Evolutionary conservation across 2,888 invertebrate genomes (phyloP).

Genomic region (Perizoma flavofasciatum): DNA sequence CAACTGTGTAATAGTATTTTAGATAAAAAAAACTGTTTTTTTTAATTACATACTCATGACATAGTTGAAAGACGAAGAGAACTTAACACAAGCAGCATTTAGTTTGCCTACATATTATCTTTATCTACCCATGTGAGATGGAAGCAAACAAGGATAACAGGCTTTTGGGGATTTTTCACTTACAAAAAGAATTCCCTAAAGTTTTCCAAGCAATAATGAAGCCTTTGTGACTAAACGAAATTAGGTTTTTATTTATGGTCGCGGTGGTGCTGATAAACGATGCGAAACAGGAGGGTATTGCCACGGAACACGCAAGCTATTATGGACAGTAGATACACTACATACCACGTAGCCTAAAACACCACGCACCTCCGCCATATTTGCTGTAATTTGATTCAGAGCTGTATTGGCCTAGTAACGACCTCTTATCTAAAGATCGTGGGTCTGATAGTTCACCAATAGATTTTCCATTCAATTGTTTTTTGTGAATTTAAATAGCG

Average conservation of each 20-base stretch:
- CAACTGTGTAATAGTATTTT: no score
- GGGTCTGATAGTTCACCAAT: no score
- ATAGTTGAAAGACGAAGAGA: neutral
- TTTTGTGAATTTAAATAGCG: no score
- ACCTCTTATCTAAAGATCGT: no score
- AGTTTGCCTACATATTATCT: neutral
- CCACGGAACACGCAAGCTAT: slow-evolving; percentile 13
- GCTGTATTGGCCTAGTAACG: no score
- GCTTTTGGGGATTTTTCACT: slow-evolving; percentile 25
- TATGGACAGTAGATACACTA: slow-evolving; percentile 5
- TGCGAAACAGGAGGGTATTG: slow-evolving; percentile 36
- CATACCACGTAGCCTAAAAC: no score
- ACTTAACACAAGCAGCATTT: neutral
- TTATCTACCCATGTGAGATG: neutral
- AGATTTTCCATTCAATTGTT: no score
- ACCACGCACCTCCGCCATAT: no score
- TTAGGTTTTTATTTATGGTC: slow-evolving; percentile 43
- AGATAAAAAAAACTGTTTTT: no score
- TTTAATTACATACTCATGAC: no score
- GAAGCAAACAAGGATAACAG: slow-evolving; percentile 12
- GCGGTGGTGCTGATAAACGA: slow-evolving; percentile 39
- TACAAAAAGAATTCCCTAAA: slow-evolving; percentile 30
- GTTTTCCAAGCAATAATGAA: slow-evolving; percentile 39
- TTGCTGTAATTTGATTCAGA: no score
- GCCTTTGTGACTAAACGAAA: slow-evolving; percentile 42